Evolutionary conservation across 2,888 invertebrate genomes (phyloP).

Genomic region (Watsonalla cultraria): DNA sequence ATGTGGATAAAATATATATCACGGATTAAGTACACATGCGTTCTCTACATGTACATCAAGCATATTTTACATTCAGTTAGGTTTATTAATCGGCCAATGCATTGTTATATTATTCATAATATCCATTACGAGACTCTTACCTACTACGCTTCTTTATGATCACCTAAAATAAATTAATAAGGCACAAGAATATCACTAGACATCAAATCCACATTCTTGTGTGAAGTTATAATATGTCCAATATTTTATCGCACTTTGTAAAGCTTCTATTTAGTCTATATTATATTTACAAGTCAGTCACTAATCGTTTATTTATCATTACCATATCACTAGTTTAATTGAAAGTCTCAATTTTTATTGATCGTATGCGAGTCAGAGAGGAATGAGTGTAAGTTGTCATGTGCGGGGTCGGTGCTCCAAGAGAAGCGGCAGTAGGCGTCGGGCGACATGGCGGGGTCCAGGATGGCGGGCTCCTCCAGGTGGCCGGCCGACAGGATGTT

Average conservation of each 20-base stretch:
- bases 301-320: conserved; percentile 50
- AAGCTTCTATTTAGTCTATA: conserved; percentile 44
- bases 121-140: conserved; percentile 44
- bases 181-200: conserved; percentile 77
- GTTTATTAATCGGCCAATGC: no score
- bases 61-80: no score
- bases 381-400: conserved; percentile 67
- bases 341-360: conserved; percentile 56
- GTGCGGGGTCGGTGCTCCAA: conserved; percentile 70
- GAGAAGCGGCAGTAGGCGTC: conserved; percentile 74
- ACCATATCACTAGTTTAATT: conserved; percentile 42
- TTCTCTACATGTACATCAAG: no score
- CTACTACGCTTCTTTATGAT: conserved; percentile 62
- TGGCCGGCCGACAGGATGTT: conserved; percentile 57
- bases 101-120: no score
- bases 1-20: background rate
- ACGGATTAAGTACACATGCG: no score
- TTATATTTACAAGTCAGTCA: conserved; percentile 63
- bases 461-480: conserved; percentile 60
- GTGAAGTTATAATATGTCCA: conserved; percentile 58
- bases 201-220: conserved; percentile 59
- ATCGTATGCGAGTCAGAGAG: conserved; percentile 56
- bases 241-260: conserved; percentile 56
- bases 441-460: conserved; percentile 71
- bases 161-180: conserved; percentile 78